phyloP scores from a whole-genome alignment of 1,140 invertebrate species.

The Lepidostoma basale region DNA sequence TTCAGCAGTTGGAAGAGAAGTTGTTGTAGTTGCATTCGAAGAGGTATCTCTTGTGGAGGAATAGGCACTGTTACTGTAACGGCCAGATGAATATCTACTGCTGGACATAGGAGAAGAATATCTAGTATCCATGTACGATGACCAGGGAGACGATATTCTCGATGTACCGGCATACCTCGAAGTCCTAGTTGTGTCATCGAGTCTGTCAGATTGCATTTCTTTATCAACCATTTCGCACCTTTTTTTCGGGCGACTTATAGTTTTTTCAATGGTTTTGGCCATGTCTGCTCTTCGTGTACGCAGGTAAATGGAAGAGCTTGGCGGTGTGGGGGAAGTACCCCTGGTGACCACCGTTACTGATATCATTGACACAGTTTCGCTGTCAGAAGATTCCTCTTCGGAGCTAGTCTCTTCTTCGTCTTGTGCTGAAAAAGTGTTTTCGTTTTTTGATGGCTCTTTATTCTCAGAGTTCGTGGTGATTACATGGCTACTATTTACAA shows the following conservation, averaged over 20 bases:
- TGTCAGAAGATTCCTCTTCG: conserved; percentile 43
- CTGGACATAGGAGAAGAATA: conserved; percentile 58
- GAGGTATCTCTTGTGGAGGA: conserved; percentile 51
- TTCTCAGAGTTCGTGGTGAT: conserved; percentile 27
- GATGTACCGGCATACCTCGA: conserved; percentile 65
- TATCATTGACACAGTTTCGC: conserved; percentile 51
- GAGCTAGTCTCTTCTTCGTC: conserved; percentile 40
- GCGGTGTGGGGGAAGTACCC: conserved; percentile 76
- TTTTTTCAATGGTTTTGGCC: conserved; percentile 72
- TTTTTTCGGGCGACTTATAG: conserved; percentile 63
- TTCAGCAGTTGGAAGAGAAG: neutral
- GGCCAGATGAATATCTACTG: conserved; percentile 55
- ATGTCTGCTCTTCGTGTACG: conserved; percentile 71
- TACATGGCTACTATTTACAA: neutral
- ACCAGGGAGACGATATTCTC: conserved; percentile 67
- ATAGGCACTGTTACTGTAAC: conserved; percentile 47
- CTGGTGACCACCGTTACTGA: conserved; percentile 71
- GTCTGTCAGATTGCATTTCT: conserved; percentile 71
- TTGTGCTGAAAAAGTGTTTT: conserved; percentile 41
- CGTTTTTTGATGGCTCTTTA: conserved; percentile 41
- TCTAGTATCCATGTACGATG: conserved; percentile 67
- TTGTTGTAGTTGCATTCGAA: conserved; percentile 1
- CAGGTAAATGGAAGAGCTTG: conserved; percentile 68
- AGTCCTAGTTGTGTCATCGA: conserved; percentile 67
- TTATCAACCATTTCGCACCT: conserved; percentile 65